Conservation (phyloP, 2,888 invertebrate species). For the Halictus quadricinctus region DNA sequence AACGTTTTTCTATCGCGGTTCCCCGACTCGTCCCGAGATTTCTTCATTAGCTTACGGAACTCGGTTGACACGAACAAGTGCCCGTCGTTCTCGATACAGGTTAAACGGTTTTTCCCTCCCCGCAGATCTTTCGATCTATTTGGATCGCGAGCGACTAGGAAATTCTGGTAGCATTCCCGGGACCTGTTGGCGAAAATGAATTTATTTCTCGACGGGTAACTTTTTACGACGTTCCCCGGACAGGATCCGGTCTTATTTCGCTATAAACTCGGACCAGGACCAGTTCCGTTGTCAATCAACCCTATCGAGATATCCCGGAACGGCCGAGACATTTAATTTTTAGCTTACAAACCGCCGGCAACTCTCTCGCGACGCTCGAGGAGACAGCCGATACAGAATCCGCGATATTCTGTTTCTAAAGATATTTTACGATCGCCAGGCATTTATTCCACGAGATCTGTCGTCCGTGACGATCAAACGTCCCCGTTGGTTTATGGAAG, state of each 20-base stretch:
- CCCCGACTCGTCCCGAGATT: background rate
- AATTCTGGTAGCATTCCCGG: background rate
- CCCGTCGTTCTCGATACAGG: background rate
- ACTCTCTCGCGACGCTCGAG: background rate
- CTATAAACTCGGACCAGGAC: background rate
- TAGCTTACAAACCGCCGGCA: background rate
- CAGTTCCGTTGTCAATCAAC: background rate
- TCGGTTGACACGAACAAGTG: background rate
- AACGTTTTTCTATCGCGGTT: background rate
- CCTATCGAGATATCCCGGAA: background rate
- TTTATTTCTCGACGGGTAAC: background rate
- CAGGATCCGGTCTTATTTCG: background rate
- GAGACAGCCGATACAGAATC: slow-evolving; percentile 7
- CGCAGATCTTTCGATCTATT: background rate
- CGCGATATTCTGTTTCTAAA: slow-evolving; percentile 45
- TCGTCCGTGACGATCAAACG: slow-evolving; percentile 55
- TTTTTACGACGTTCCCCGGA: background rate
- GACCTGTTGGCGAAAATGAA: background rate
- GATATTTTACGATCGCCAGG: slow-evolving; percentile 36
- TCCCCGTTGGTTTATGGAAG: slow-evolving; percentile 47
- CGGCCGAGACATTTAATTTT: background rate
- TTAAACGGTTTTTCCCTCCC: background rate
- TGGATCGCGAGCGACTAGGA: background rate
- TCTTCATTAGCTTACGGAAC: background rate
- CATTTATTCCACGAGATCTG: slow-evolving; percentile 45